Conservation (phyloP, 2,888 invertebrate genomes). For the Platycnemis pennipes region DNA sequence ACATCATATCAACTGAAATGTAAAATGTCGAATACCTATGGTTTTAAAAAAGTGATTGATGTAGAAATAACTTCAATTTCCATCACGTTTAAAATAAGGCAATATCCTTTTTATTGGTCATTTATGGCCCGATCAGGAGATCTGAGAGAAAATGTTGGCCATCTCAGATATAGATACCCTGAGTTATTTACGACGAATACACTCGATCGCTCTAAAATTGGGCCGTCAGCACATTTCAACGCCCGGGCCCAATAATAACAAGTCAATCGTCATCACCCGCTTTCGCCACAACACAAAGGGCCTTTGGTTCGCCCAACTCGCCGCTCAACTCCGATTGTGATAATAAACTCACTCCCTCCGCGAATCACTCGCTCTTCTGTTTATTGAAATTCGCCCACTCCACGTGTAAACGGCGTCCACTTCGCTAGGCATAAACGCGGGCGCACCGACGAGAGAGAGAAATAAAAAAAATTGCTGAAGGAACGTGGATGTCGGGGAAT, state of each 20-base stretch:
- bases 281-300: not conserved
- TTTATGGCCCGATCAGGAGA: not conserved
- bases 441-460: not conserved
- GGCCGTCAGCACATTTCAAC: not conserved
- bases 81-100: not conserved
- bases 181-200: not conserved
- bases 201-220: not conserved
- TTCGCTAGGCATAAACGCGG: constrained; percentile 5
- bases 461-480: not conserved
- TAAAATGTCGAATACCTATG: no score
- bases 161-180: not conserved
- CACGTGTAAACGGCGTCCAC: not conserved
- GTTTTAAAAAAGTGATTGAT: no score
- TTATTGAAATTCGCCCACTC: constrained; percentile 17
- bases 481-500: not conserved
- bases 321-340: not conserved
- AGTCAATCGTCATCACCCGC: not conserved
- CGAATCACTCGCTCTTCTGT: not conserved
- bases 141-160: not conserved
- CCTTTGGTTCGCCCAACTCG: not conserved
- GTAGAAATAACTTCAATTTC: not conserved
- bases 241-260: not conserved
- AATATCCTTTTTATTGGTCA: not conserved
- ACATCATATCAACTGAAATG: no score
- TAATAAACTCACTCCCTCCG: not conserved